A percentile compares a stretch with the other conserved stretches of the same genome.
Evolutionary conservation across 2,888 invertebrate species (phyloP).

Genomic region (Spodoptera picta): DNA sequence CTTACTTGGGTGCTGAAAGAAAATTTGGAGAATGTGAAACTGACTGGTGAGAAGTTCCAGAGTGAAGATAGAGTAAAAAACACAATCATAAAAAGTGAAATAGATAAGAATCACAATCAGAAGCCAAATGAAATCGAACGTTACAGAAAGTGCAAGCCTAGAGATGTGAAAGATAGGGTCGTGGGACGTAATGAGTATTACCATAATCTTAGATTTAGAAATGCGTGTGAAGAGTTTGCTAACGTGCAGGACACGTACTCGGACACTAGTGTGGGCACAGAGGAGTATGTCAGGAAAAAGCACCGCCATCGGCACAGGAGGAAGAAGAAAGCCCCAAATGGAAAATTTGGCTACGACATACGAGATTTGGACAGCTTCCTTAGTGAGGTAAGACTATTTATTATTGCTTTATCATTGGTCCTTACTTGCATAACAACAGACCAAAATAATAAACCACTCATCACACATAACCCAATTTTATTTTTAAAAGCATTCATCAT

Average conservation of each 20-base stretch:
- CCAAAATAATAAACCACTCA: slow-evolving; percentile 26
- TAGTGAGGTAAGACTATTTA: slow-evolving; percentile 89
- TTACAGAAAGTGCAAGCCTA: slow-evolving; percentile 71
- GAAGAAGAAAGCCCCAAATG: slow-evolving; percentile 74
- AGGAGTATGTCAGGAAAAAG: slow-evolving; percentile 80
- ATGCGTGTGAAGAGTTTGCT: slow-evolving; percentile 81
- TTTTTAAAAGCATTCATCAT: slow-evolving; percentile 68
- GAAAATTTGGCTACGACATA: slow-evolving; percentile 93
- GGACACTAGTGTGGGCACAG: slow-evolving; percentile 78
- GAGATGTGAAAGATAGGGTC: slow-evolving; percentile 71
- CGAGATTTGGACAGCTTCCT: slow-evolving; percentile 94
- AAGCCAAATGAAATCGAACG: slow-evolving; percentile 70
- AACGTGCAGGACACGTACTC: slow-evolving; percentile 75
- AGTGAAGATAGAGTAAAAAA: slow-evolving; percentile 63
- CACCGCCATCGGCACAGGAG: slow-evolving; percentile 85
- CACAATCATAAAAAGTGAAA: slow-evolving; percentile 59
- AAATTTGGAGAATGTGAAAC: slow-evolving; percentile 84
- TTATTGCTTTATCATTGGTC: slow-evolving; percentile 27
- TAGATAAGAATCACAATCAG: slow-evolving; percentile 65
- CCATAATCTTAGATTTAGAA: slow-evolving; percentile 83
- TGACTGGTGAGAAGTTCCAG: slow-evolving; percentile 62
- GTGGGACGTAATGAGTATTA: slow-evolving; percentile 83
- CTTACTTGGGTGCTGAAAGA: slow-evolving; percentile 93
- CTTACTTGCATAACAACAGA: slow-evolving; percentile 18
- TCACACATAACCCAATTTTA: slow-evolving; percentile 55